These are phyloP conservation scores for Pocota personata DNA, from an alignment of 2,888 invertebrate species.

Conservation along the genomic window DNA sequence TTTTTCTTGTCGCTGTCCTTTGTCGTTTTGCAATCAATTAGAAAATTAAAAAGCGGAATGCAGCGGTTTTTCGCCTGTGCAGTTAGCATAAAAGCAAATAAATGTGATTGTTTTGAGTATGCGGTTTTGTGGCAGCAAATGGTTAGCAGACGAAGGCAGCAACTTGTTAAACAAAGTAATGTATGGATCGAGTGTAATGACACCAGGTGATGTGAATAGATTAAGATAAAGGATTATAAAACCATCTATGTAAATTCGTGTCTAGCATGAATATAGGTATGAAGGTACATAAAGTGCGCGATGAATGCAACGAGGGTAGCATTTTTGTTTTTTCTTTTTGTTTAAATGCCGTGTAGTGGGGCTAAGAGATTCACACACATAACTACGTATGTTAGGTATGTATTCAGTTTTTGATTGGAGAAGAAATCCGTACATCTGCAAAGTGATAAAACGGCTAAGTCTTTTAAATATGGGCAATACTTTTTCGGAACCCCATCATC, in stretches of 20 bases:
- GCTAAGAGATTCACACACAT: neutral
- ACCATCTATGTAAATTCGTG: neutral
- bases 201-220: constrained; percentile 12
- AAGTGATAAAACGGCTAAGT: no score
- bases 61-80: constrained; percentile 33
- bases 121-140: constrained; percentile 5
- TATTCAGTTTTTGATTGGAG: neutral
- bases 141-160: constrained; percentile 2
- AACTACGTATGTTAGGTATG: neutral
- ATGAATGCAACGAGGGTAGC: no score
- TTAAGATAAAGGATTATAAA: constrained; percentile 14
- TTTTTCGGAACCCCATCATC: no score
- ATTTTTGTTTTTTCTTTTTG: no score
- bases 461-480: no score
- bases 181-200: neutral
- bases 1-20: constrained; percentile 31
- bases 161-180: constrained; percentile 15
- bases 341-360: no score
- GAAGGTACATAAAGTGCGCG: neutral
- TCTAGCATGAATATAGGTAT: neutral
- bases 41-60: constrained; percentile 72
- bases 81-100: neutral
- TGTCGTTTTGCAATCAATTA: constrained; percentile 71
- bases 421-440: no score
- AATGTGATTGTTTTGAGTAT: constrained; percentile 35